phyloP scores from a whole-genome alignment of 2,113 vertebrate species.

The Microcebus lehilahytsara region DNA sequence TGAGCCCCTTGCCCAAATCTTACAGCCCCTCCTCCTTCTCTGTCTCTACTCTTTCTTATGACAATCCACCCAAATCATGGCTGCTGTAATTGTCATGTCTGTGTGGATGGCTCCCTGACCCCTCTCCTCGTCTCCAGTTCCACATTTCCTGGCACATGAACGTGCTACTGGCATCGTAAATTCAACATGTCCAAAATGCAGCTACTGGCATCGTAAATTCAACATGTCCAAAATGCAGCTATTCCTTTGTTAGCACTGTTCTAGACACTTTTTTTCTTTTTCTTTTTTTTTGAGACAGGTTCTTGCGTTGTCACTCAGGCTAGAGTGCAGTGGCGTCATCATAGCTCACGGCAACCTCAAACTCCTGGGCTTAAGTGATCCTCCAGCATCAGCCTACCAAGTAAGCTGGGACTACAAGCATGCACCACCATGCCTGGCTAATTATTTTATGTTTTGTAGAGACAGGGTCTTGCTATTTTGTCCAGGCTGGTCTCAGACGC shows the following conservation, averaged over 20 bases:
- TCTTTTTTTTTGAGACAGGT: too few relatives aligned
- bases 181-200: neutral
- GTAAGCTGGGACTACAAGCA: too few relatives aligned
- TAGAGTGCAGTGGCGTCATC: too few relatives aligned
- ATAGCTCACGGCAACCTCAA: too few relatives aligned
- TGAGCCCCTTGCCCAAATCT: neutral
- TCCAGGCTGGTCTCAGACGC: too few relatives aligned
- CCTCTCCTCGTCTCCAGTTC: neutral
- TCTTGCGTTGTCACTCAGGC: too few relatives aligned
- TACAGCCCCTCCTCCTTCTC: neutral
- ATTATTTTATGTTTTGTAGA: too few relatives aligned
- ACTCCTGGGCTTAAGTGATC: too few relatives aligned
- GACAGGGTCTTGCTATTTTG: too few relatives aligned
- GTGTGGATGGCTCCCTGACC: neutral
- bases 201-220: neutral
- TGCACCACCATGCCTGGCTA: too few relatives aligned
- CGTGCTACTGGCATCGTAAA: neutral
- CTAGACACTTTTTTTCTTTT: neutral
- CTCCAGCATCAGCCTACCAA: too few relatives aligned
- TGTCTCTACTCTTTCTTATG: neutral
- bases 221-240: neutral
- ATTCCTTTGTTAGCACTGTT: neutral
- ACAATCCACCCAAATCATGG: neutral
- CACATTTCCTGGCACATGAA: neutral
- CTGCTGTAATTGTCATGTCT: neutral